Conservation (phyloP, 2,797 vertebrate species). For the Acanthurus tractus region DNA sequence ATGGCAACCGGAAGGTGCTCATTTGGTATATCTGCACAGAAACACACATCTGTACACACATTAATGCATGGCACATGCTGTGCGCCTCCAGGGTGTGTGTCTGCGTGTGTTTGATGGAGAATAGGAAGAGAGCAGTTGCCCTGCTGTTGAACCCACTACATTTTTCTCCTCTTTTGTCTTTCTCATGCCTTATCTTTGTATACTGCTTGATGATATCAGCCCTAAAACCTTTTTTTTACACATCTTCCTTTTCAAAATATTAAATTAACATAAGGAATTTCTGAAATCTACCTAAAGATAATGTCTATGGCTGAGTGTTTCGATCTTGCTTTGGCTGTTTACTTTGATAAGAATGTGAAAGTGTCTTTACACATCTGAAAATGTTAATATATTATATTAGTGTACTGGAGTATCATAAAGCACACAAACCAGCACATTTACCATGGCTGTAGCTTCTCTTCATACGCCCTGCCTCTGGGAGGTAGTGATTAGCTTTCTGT, state of each 20-base stretch:
- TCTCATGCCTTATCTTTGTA: slow-evolving; percentile 43
- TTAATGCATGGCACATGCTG: slow-evolving; percentile 64
- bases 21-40: slow-evolving; percentile 48
- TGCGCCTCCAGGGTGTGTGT: slow-evolving; percentile 53
- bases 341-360: slow-evolving; percentile 1
- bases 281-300: slow-evolving; percentile 29
- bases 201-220: slow-evolving; percentile 25
- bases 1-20: slow-evolving; percentile 50
- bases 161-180: slow-evolving; percentile 63
- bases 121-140: slow-evolving; percentile 81
- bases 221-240: slow-evolving; percentile 26
- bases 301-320: background rate
- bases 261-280: slow-evolving; percentile 37
- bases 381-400: slow-evolving; percentile 8
- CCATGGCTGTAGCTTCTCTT: background rate
- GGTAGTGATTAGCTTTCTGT: background rate
- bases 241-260: slow-evolving; percentile 39
- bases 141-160: slow-evolving; percentile 81
- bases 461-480: background rate
- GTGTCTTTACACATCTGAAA: background rate
- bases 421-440: slow-evolving; percentile 11
- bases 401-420: slow-evolving; percentile 16
- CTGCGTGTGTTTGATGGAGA: slow-evolving; percentile 79
- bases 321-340: background rate
- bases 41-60: slow-evolving; percentile 30